Percentiles rank a stretch among this genome's conserved stretches.
Conservation (phyloP, 2,113 vertebrate genomes). For the Motacilla tschutschensis region DNA sequence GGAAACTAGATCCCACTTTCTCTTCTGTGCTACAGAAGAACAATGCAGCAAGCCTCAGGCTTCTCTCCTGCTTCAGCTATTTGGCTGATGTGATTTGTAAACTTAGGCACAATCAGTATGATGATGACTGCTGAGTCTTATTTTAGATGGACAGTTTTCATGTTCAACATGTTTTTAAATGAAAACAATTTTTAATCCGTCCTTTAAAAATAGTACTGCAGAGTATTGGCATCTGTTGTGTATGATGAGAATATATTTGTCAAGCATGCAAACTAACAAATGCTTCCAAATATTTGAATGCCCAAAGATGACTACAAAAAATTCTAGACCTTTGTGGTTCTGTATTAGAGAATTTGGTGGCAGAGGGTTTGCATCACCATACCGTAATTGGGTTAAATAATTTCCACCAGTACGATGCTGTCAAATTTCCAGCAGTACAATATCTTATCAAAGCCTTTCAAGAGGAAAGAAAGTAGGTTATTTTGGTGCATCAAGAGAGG, state of each 20-base stretch:
- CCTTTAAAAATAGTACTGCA: slow-evolving; percentile 54
- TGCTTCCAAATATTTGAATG: slow-evolving; percentile 5
- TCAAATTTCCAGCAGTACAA: neutral
- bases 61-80: slow-evolving; percentile 11
- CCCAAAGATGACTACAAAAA: neutral
- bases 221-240: slow-evolving; percentile 43
- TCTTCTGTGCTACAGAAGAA: neutral
- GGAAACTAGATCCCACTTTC: neutral
- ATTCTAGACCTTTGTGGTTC: neutral
- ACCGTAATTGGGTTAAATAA: neutral
- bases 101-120: slow-evolving; percentile 20
- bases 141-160: slow-evolving; percentile 59
- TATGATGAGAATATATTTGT: slow-evolving; percentile 36
- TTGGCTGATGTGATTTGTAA: slow-evolving; percentile 33
- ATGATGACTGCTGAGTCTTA: slow-evolving; percentile 41
- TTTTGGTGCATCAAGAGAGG: neutral
- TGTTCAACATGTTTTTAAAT: slow-evolving; percentile 52
- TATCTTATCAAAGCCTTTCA: neutral
- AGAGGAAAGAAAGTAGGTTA: neutral
- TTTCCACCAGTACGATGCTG: neutral
- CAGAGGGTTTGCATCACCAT: neutral
- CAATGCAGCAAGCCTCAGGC: neutral
- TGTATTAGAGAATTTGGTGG: neutral
- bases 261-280: slow-evolving; percentile 37
- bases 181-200: slow-evolving; percentile 54